Percentiles rank a stretch among this genome's conserved stretches.
Evolutionary conservation across 2,113 vertebrate species (phyloP).

Genomic region (Perca fluviatilis): DNA sequence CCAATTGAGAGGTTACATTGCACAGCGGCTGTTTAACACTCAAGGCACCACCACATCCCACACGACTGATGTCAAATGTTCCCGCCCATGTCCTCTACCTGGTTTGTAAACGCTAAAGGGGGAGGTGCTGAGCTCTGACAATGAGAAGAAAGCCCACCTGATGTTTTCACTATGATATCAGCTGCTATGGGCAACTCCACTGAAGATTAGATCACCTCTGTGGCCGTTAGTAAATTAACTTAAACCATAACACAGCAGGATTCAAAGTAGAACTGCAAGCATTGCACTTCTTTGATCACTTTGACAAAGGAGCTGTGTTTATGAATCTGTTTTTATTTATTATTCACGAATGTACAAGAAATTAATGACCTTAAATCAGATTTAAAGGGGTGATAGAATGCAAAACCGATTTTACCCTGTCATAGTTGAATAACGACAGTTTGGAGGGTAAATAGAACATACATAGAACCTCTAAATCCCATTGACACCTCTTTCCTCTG

Average conservation of each 20-base stretch:
- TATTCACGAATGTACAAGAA: background rate
- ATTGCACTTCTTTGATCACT: background rate
- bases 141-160: constrained; percentile 39
- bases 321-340: background rate
- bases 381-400: background rate
- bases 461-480: too few relatives aligned
- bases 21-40: constrained; percentile 54
- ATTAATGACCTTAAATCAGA: constrained; percentile 20
- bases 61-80: constrained; percentile 51
- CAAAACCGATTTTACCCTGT: too few relatives aligned
- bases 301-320: background rate
- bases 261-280: constrained; percentile 12
- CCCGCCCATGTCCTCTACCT: constrained; percentile 44
- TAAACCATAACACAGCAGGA: constrained; percentile 4
- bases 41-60: constrained; percentile 35
- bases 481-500: too few relatives aligned
- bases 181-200: constrained; percentile 8
- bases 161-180: constrained; percentile 30
- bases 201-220: background rate
- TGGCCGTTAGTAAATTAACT: constrained; percentile 30
- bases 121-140: constrained; percentile 36
- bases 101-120: constrained; percentile 45
- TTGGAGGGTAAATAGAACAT: too few relatives aligned
- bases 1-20: constrained; percentile 44
- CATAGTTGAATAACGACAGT: too few relatives aligned